A percentile compares a stretch with the other conserved stretches of the same genome.
phyloP scores from a whole-genome alignment of 2,888 invertebrate species.

The Alitta virens region DNA sequence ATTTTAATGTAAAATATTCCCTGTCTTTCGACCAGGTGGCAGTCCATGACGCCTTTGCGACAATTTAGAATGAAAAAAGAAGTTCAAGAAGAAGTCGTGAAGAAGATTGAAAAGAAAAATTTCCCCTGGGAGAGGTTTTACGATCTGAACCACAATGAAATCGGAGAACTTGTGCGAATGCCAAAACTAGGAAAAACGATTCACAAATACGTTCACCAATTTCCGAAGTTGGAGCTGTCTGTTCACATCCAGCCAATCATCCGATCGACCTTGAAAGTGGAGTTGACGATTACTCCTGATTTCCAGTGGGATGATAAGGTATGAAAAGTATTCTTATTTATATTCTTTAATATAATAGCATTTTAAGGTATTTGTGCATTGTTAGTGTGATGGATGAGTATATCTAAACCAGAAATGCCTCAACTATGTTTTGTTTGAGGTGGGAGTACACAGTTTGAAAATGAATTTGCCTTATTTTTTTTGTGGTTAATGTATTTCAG shows the following conservation, averaged over 20 bases:
- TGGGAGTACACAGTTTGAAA: background rate
- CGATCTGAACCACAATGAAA: slow-evolving; percentile 94
- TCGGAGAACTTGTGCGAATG: slow-evolving; percentile 87
- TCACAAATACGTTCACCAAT: slow-evolving; percentile 90
- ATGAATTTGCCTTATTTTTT: background rate
- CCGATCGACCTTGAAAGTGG: slow-evolving; percentile 80
- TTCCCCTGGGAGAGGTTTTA: slow-evolving; percentile 72
- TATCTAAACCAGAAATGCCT: background rate
- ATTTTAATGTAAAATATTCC: no score
- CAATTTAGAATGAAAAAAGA: slow-evolving; percentile 77
- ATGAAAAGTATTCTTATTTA: no score
- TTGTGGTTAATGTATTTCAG: no score
- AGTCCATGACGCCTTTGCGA: slow-evolving; percentile 95
- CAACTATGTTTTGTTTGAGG: background rate
- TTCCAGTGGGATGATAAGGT: slow-evolving; percentile 99
- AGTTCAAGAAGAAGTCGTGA: slow-evolving; percentile 94
- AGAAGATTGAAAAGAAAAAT: slow-evolving; percentile 94
- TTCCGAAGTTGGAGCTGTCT: slow-evolving; percentile 88
- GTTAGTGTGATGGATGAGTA: no score
- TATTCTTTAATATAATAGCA: no score
- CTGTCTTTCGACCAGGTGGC: slow-evolving; percentile 73
- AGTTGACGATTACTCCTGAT: slow-evolving; percentile 95
- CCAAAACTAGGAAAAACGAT: slow-evolving; percentile 93
- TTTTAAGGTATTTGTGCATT: no score
- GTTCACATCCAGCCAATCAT: slow-evolving; percentile 99